phyloP scores from a whole-genome alignment of 2,797 vertebrate genomes.

The Pipistrellus pipistrellus region DNA sequence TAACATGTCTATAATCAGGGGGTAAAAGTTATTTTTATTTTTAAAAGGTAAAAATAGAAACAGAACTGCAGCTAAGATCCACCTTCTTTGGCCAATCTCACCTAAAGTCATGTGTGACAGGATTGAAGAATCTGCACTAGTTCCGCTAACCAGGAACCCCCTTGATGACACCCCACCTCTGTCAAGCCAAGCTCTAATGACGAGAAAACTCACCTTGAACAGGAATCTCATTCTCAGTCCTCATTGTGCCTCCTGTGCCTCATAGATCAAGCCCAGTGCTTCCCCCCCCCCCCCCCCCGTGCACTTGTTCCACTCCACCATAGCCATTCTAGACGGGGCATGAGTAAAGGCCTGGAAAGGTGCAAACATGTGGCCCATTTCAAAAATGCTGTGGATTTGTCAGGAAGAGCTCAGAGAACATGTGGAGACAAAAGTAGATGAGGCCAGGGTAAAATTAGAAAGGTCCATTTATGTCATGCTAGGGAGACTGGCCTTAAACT shows the following conservation, averaged over 20 bases:
- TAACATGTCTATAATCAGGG: slow-evolving; percentile 56
- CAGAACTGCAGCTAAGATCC: slow-evolving; percentile 36
- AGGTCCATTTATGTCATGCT: not conserved
- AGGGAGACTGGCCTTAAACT: not conserved
- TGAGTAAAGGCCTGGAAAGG: not conserved
- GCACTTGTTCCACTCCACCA: not conserved
- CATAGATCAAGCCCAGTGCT: not conserved
- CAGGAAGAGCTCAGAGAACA: not conserved
- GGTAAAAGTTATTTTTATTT: slow-evolving; percentile 64
- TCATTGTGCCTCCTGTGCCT: not conserved
- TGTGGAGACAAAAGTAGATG: not conserved
- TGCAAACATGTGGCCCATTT: not conserved
- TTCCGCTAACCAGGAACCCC: not conserved
- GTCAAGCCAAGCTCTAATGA: not conserved
- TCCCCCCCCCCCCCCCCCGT: not conserved
- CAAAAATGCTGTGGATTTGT: not conserved
- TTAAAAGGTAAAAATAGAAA: slow-evolving; percentile 62
- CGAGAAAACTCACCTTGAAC: not conserved
- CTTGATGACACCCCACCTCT: not conserved
- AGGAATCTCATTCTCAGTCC: not conserved
- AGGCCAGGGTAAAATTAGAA: not conserved
- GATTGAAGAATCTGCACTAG: not conserved
- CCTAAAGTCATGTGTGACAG: not conserved
- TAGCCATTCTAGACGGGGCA: not conserved
- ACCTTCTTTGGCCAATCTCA: not conserved